Conservation (phyloP, 2,113 vertebrate genomes). For the Nanorana parkeri region DNA sequence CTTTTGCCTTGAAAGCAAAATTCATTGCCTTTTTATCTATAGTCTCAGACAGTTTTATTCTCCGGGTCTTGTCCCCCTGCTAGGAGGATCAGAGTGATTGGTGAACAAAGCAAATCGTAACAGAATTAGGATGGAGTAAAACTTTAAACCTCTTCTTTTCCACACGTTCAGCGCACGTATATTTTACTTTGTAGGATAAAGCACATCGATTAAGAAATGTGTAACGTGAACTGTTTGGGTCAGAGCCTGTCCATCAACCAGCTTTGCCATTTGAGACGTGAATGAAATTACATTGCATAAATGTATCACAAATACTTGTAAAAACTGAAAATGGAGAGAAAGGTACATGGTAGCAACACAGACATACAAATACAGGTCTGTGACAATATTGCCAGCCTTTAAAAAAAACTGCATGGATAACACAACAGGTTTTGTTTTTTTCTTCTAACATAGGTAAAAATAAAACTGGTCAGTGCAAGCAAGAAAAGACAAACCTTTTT, state of each 20-base stretch:
- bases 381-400: too few relatives aligned
- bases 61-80: slow-evolving; percentile 75
- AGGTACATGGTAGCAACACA: too few relatives aligned
- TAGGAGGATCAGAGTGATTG: slow-evolving; percentile 79
- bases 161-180: slow-evolving; percentile 64
- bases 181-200: slow-evolving; percentile 63
- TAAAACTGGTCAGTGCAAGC: too few relatives aligned
- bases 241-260: background rate
- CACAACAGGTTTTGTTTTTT: too few relatives aligned
- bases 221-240: background rate
- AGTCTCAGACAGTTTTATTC: slow-evolving; percentile 78
- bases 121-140: slow-evolving; percentile 71
- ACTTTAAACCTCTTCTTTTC: slow-evolving; percentile 62
- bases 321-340: too few relatives aligned
- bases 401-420: too few relatives aligned
- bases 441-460: too few relatives aligned
- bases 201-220: slow-evolving; percentile 64
- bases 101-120: slow-evolving; percentile 80
- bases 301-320: too few relatives aligned
- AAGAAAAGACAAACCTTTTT: too few relatives aligned
- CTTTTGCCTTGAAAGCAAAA: slow-evolving; percentile 77
- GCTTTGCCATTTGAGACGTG: background rate
- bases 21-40: slow-evolving; percentile 78
- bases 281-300: background rate
- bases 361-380: too few relatives aligned